Conservation (phyloP, 2,888 invertebrate species). For the Automeris io region DNA sequence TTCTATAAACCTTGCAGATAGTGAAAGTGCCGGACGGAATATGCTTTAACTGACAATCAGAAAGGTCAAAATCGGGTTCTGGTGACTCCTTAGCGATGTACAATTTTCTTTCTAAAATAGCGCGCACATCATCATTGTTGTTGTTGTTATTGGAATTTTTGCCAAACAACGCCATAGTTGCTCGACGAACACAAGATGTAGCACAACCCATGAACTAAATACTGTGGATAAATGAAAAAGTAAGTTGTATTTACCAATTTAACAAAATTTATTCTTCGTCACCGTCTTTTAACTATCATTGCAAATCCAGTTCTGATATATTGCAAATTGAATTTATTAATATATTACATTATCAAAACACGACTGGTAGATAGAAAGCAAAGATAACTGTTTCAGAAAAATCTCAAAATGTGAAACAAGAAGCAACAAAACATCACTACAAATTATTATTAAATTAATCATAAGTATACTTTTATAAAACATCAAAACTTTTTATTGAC, state of each 20-base stretch:
- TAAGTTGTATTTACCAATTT: constrained; percentile 16
- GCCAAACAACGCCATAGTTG: constrained; percentile 64
- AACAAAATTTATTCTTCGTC: constrained; percentile 24
- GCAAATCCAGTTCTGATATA: constrained; percentile 10
- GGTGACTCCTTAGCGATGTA: constrained; percentile 83
- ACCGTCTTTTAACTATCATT: constrained; percentile 32
- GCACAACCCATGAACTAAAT: constrained; percentile 60
- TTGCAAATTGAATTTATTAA: background rate
- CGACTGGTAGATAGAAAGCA: no score
- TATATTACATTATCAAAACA: constrained; percentile 7
- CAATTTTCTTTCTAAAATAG: constrained; percentile 59
- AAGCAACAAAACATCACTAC: no score
- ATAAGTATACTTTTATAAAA: no score
- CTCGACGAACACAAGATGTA: constrained; percentile 53
- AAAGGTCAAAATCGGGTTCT: constrained; percentile 87
- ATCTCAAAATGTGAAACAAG: no score
- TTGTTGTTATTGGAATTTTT: constrained; percentile 39
- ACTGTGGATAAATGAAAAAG: constrained; percentile 5
- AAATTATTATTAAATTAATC: no score
- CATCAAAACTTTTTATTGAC: no score
- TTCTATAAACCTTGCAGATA: constrained; percentile 88
- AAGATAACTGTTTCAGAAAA: no score
- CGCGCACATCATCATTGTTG: constrained; percentile 39
- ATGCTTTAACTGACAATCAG: constrained; percentile 84
- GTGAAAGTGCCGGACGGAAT: constrained; percentile 88